Evolutionary conservation across 2,888 invertebrate species (phyloP).

Genomic region (Phortica magna): DNA sequence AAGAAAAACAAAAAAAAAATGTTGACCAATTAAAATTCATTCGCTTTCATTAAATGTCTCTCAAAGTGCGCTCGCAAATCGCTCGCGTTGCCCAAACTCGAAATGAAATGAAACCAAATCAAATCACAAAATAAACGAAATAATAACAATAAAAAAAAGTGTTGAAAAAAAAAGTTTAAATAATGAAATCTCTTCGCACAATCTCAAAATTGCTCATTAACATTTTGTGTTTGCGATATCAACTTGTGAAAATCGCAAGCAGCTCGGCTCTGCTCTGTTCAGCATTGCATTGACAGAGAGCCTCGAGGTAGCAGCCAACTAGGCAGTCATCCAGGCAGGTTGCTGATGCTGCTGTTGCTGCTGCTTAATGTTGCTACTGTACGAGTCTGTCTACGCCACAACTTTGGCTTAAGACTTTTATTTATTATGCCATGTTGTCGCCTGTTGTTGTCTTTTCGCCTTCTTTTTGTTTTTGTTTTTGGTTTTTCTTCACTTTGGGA

Average conservation of each 20-base stretch:
- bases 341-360: constrained; percentile 5
- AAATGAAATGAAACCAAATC: constrained; percentile 15
- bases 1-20: constrained; percentile 13
- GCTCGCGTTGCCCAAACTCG: not conserved
- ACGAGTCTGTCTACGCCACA: not conserved
- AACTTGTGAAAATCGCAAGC: constrained; percentile 77
- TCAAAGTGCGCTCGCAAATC: not conserved
- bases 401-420: constrained; percentile 54
- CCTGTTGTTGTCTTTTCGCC: constrained; percentile 26
- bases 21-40: constrained; percentile 65
- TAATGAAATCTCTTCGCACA: constrained; percentile 78
- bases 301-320: constrained; percentile 27
- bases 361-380: not conserved
- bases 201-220: constrained; percentile 79
- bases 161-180: constrained; percentile 62
- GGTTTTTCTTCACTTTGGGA: not conserved
- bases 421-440: constrained; percentile 64
- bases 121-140: constrained; percentile 58
- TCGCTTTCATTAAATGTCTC: constrained; percentile 63
- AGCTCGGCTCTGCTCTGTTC: not conserved
- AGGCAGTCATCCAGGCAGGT: constrained; percentile 24
- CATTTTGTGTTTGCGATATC: constrained; percentile 79
- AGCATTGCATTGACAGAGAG: too few species aligned
- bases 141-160: constrained; percentile 54
- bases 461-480: not conserved